Evolutionary conservation across 2,888 invertebrate species (phyloP).

Genomic region (Drosophila helvetica): DNA sequence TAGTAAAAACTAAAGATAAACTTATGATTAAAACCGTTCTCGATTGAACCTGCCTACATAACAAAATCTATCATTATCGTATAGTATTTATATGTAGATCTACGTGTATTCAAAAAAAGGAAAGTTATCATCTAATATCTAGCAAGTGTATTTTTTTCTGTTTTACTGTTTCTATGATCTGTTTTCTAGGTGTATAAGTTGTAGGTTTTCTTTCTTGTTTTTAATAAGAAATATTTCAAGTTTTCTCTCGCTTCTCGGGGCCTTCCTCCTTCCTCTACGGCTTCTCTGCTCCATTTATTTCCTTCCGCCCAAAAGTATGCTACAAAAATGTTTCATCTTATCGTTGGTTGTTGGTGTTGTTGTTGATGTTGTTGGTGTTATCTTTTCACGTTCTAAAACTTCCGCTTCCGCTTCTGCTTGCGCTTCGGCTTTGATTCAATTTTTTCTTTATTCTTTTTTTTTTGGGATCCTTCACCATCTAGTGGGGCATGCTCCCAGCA

Average conservation of each 20-base stretch:
- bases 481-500: background rate
- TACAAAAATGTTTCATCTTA: conserved; percentile 31
- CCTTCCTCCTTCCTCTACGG: background rate
- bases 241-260: conserved; percentile 10
- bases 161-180: conserved; percentile 21
- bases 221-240: conserved; percentile 43
- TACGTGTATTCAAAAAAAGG: conserved; percentile 41
- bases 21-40: conserved; percentile 57
- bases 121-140: conserved; percentile 47
- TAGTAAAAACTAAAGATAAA: conserved; percentile 67
- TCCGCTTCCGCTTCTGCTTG: background rate
- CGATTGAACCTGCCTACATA: conserved; percentile 38
- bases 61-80: conserved; percentile 53
- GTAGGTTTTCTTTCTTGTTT: conserved; percentile 18
- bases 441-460: conserved; percentile 7
- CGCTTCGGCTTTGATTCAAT: conserved; percentile 4
- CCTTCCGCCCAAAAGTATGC: conserved; percentile 24
- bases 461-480: background rate
- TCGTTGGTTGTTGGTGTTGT: conserved; percentile 20
- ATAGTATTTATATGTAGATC: conserved; percentile 36
- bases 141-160: conserved; percentile 47
- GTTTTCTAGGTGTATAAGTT: conserved; percentile 35
- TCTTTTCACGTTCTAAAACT: conserved; percentile 7
- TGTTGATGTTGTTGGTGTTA: conserved; percentile 6
- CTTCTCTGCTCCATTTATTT: conserved; percentile 7